These are phyloP conservation scores for Antheraea mylitta DNA, from an alignment of 1,140 invertebrate genomes.

Conservation along the genomic window DNA sequence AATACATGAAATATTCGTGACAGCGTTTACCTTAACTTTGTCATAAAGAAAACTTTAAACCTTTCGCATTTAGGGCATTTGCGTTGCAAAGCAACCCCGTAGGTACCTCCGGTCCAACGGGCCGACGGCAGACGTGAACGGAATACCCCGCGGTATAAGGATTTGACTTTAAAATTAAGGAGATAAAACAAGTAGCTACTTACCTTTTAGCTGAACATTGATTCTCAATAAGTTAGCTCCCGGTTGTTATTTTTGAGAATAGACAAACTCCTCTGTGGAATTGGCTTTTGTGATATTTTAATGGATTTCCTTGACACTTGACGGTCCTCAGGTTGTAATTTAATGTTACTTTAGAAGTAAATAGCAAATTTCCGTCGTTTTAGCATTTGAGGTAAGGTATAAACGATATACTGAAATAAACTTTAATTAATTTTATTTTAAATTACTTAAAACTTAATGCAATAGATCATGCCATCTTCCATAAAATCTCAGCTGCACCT, in stretches of 20 bases:
- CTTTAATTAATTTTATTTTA: too few species aligned
- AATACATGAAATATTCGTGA: background rate
- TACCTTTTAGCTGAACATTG: constrained; percentile 49
- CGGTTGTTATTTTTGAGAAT: constrained; percentile 33
- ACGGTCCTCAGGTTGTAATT: background rate
- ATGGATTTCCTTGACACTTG: background rate
- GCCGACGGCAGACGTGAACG: constrained; percentile 40
- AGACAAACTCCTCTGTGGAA: constrained; percentile 12
- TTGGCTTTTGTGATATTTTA: background rate
- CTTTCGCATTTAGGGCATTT: constrained; percentile 36
- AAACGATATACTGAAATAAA: too few species aligned
- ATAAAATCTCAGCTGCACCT: too few species aligned
- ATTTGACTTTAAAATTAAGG: constrained; percentile 70
- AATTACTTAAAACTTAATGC: too few species aligned
- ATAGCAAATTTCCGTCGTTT: background rate
- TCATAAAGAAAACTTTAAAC: constrained; percentile 33
- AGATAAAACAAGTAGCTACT: constrained; percentile 50
- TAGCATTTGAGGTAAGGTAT: too few species aligned
- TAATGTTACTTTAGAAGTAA: background rate
- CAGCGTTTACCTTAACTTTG: background rate
- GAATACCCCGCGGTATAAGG: constrained; percentile 63
- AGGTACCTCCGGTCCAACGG: constrained; percentile 10
- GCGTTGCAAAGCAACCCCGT: constrained; percentile 46
- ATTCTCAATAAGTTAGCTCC: constrained; percentile 46
- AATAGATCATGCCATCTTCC: too few species aligned